Conservation (phyloP, 2,113 vertebrate genomes). For the Tyrannus savana region DNA sequence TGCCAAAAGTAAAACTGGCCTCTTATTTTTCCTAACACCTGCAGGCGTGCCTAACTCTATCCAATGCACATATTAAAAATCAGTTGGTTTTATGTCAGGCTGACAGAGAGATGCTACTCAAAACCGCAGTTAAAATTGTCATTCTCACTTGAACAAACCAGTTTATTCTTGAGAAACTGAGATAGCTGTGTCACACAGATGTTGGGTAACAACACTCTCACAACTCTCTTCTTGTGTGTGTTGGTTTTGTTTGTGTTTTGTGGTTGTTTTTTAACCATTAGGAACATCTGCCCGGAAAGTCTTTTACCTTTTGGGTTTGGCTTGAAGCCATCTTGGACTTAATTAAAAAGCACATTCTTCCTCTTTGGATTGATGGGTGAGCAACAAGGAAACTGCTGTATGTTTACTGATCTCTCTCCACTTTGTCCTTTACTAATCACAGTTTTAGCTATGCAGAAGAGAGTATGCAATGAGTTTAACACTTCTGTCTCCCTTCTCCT, state of each 20-base stretch:
- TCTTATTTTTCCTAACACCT: neutral
- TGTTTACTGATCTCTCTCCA: neutral
- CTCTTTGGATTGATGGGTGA: constrained; percentile 98
- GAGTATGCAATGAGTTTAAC: neutral
- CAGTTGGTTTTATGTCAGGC: neutral
- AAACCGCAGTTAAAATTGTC: neutral
- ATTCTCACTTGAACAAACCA: neutral
- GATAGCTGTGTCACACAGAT: neutral
- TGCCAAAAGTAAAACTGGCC: neutral
- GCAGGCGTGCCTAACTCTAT: neutral
- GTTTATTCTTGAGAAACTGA: neutral
- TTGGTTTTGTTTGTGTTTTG: neutral
- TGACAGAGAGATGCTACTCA: neutral
- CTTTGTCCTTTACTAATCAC: neutral
- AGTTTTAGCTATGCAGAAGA: neutral
- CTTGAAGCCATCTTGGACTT: constrained; percentile 95
- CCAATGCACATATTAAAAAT: neutral
- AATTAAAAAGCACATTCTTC: constrained; percentile 94
- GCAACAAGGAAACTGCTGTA: neutral
- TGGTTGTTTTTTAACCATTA: constrained; percentile 36
- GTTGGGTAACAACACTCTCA: neutral
- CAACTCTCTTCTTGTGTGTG: neutral
- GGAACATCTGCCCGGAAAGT: constrained; percentile 93
- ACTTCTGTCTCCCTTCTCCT: neutral
- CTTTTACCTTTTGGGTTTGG: constrained; percentile 97